Evolutionary conservation across 2,888 invertebrate species (phyloP).

Genomic region (Xanthorhoe designata): DNA sequence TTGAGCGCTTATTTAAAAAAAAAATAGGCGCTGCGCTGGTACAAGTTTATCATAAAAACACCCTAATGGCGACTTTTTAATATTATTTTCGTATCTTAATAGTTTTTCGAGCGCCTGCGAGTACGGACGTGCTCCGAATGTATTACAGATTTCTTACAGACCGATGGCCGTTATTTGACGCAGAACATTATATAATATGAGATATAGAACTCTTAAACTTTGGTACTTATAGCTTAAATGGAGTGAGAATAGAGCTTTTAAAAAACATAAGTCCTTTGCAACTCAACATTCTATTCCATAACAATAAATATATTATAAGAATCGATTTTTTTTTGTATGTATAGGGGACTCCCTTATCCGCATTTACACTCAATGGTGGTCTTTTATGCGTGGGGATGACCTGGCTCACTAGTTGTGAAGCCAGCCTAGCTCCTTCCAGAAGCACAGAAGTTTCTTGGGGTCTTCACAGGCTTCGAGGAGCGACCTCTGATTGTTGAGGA

Average conservation of each 20-base stretch:
- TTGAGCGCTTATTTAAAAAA: too few relatives aligned
- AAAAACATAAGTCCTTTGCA: neutral
- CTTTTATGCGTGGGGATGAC: too few relatives aligned
- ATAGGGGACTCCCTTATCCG: too few relatives aligned
- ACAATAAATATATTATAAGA: too few relatives aligned
- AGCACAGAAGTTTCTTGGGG: too few relatives aligned
- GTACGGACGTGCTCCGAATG: conserved; percentile 37
- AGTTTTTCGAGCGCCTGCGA: conserved; percentile 42
- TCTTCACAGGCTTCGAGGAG: too few relatives aligned
- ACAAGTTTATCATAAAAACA: conserved; percentile 2
- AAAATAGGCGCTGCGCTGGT: neutral
- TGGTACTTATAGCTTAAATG: neutral
- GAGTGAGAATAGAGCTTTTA: neutral
- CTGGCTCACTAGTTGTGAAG: too few relatives aligned
- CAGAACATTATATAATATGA: neutral
- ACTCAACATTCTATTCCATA: neutral
- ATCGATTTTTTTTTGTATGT: too few relatives aligned
- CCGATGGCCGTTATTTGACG: neutral
- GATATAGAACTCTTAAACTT: neutral
- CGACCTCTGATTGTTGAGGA: too few relatives aligned
- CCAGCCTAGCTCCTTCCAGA: too few relatives aligned
- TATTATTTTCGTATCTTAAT: conserved; percentile 44
- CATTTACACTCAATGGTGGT: too few relatives aligned
- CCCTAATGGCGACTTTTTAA: conserved; percentile 37
- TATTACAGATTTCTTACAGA: neutral